Evolutionary conservation across 1,140 invertebrate genomes (phyloP), one percentile per base, ranked within the genome.

Genomic region (Globodera rostochiensis): DNA sequence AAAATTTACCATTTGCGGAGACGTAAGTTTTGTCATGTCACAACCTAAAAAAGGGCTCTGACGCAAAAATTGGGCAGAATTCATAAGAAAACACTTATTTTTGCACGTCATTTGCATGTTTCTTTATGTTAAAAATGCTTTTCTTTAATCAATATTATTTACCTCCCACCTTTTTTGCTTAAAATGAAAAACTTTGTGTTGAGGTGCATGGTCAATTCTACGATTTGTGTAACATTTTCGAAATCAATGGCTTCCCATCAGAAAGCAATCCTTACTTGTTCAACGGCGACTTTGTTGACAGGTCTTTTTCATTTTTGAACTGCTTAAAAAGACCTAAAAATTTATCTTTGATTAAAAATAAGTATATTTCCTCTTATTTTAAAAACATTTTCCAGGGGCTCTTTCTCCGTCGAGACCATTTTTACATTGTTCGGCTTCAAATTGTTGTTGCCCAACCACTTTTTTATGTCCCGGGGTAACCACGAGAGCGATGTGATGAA

Each of bases 1-100:
- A 49, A 98, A 98, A 92, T 99, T 99, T 90, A 99, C 97, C 50
- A 94, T 99, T 75, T 99, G 97, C 91, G 98, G 98, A n/a, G 98
- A 99, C 67, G 81, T 82, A 80, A 21, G 53, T 25, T 81, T 45
- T 46, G 11, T 80, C 67, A 67, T n/a, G 8, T 36, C 36, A 36
- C 36, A 36, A 36, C 36, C 36, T 36, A 36, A 36, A 36, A 36
- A 36, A 36, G 36, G 36, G 36, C 36, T 36, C 2, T 36, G 36
- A 36, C 1, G 1, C 36, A 36, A 36, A 2, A 36, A 36, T 36
- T 36, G 3, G 36, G 36, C 1, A 36, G 36, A 36, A 36, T 81
- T 64, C 19, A 1, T 21, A 15, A n/a, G 2, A 70, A 73, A 73
- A 70, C 53, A 70, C 13, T 2, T 36, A 36, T 36, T 36, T 36